Base-by-base conservation (phyloP, 53 echinoderm and acorn worm genomes). In the Stichopus horrens region DNA sequence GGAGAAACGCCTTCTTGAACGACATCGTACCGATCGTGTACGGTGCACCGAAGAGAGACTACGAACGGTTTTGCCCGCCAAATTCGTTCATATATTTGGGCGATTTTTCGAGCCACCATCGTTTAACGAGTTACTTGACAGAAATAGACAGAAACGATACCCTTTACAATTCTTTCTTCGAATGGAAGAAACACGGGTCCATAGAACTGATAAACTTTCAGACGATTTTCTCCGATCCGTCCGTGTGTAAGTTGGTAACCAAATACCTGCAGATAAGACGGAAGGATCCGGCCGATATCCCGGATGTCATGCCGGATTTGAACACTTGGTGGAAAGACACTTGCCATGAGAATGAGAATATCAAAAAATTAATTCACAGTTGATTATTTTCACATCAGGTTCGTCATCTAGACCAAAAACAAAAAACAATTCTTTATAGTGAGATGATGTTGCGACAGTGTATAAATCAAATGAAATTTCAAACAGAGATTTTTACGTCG, bases 11-110 rank as follows among this genome's bases (percentile, higher is more conserved):
- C 5, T 90, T 91, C 4, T 57, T 22, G 5, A 58, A 74, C 9
- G 89, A 90, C 4, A 68, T 77, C 10, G 93, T 95, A 10, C 95
- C 95, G 5, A 89, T 95, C 6, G 95, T 93, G n/a, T 95, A 90
- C 73, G 95, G 95, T 11, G 89, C 92, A 10, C 77, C 92, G 21
- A 93, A 88, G 67, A 82, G 85, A n/a, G 90, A 92, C 21, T 93
- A 93, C 78, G 93, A 95, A 55, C 91, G 88, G 37, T 65, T 95
- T 22, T 74, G 88, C 18, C 95, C 95, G 11, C 95, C 93, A 7
- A 88, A 92, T 21, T 94, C 94, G 5, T 94, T 94, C 86, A 92
- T 94, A 59, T 91, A 94, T 75, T 21, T 93, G 18, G 74, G 88
- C 4, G 93, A 95, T 74, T 93, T 95, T 86, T 75, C 68, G 10